Conservation (phyloP, 2,888 invertebrate genomes). For the Bimastos eiseni region DNA sequence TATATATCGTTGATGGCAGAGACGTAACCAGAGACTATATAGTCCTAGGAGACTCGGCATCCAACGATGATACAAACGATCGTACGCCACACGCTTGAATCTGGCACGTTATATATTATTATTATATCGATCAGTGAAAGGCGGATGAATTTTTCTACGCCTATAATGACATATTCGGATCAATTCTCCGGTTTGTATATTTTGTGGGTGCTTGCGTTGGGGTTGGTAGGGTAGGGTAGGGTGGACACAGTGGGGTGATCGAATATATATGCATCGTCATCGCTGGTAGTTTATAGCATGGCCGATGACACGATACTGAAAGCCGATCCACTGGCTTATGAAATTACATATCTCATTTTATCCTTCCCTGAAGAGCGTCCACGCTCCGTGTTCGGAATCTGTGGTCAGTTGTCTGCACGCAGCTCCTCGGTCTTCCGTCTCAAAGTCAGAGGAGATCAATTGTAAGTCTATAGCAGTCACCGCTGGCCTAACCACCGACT, state of each 20-base stretch:
- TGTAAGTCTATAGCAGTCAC: too few species aligned
- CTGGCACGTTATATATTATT: not conserved
- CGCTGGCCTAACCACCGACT: not conserved
- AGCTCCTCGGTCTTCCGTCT: not conserved
- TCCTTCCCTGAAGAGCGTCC: not conserved
- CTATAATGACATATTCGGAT: not conserved
- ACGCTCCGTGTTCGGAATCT: not conserved
- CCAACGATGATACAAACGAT: too few species aligned
- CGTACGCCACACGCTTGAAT: not conserved
- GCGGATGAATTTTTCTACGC: not conserved
- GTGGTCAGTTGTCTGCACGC: too few species aligned
- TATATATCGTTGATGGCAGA: too few species aligned
- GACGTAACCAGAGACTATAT: too few species aligned
- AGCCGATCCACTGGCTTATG: not conserved
- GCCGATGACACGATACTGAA: slow-evolving; percentile 13
- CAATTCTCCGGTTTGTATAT: not conserved
- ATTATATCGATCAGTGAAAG: not conserved
- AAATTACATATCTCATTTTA: slow-evolving; percentile 13
- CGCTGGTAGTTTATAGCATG: not conserved
- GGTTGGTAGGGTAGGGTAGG: not conserved
- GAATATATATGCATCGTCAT: not conserved
- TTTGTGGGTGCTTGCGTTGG: not conserved
- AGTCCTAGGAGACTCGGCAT: too few species aligned
- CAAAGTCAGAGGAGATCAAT: not conserved
- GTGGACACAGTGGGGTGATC: not conserved